Conservation (phyloP, 2,797 vertebrate genomes). For the Diplodus sargus region DNA sequence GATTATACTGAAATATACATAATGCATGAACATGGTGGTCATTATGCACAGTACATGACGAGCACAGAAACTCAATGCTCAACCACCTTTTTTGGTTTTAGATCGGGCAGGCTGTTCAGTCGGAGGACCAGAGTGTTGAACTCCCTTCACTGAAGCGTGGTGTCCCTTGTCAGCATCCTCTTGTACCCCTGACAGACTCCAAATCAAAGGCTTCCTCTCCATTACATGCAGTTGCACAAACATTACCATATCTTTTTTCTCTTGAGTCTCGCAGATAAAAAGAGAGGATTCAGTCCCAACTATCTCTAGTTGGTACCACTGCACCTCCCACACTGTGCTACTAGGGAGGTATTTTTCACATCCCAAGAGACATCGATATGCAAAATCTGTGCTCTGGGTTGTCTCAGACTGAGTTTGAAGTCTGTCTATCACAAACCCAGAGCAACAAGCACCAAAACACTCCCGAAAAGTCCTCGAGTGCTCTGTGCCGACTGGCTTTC, state of each 20-base stretch:
- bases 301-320: background rate
- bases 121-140: background rate
- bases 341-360: conserved; percentile 7
- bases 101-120: background rate
- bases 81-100: conserved; percentile 7
- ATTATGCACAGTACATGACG: background rate
- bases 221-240: conserved; percentile 7
- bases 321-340: background rate
- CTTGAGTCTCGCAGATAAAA: background rate
- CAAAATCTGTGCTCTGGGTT: conserved; percentile 9
- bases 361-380: background rate
- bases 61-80: background rate
- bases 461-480: background rate
- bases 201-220: conserved; percentile 24
- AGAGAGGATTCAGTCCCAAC: background rate
- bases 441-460: conserved; percentile 1
- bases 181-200: conserved; percentile 3
- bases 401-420: background rate
- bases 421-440: conserved; percentile 7
- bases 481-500: background rate
- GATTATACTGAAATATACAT: background rate
- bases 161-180: background rate
- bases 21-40: background rate
- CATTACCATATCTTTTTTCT: conserved; percentile 17
- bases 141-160: background rate